Evolutionary conservation across 2,888 invertebrate genomes (phyloP), one percentile per base, ranked within the genome.

Genomic region (Clanis bilineata): DNA sequence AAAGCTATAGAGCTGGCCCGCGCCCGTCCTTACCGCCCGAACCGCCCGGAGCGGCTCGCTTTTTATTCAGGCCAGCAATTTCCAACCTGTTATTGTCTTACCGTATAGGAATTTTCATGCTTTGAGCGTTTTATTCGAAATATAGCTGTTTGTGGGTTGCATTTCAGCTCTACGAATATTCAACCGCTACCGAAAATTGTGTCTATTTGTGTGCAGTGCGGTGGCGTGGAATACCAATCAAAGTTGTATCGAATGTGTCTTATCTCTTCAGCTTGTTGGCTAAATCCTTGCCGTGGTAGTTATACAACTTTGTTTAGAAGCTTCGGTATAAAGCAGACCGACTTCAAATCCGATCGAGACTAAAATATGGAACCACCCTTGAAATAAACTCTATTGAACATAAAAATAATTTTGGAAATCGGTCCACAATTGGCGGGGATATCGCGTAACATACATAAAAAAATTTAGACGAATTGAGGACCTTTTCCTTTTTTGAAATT

Each of bases 1-100:
- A 64, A 61, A 58, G 21, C 22, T 32, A 7, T 59, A 64, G 62
- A 58, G 21, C 22, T 32, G 15, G 22, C 55, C 58, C 47, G n/a
- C n/a, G n/a, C n/a, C n/a, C n/a, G n/a, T n/a, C n/a, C n/a, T n/a
- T n/a, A n/a, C n/a, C n/a, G 60, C 56, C 51, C 18, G 47, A 56
- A 60, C 56, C 56, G 43, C 57, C 58, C 39, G 32, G 51, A 68
- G 65, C 68, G 67, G 65, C 66, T 68, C 47, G 58, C 62, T 67
- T 71, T 75, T 68, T 51, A 41, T 58, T 58, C 45, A 58, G 10
- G 38, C 22, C 18, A 47, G 21, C 56, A 56, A 56, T 56, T 56
- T 56, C 38, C 56, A 56, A 39, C 56, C 56, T 56, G 39, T 39
- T 56, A 56, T 22, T 38, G 22, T 39, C 18, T 51, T 51, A 51